A percentile compares a stretch with the other conserved stretches of the same genome.
phyloP scores from a whole-genome alignment of 2,113 vertebrate genomes.

The Lophius piscatorius region DNA sequence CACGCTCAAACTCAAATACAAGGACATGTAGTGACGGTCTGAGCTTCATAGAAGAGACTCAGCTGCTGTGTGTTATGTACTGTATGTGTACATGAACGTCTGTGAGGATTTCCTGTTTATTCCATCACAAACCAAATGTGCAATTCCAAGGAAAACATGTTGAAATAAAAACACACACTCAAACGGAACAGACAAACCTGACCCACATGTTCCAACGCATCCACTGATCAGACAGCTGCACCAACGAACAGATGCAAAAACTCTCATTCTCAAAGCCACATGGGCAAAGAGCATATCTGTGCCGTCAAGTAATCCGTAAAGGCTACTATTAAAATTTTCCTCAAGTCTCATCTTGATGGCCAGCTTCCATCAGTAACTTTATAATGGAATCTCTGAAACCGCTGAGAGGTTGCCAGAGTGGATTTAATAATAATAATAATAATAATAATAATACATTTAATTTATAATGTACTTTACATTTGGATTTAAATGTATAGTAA shows the following conservation, averaged over 20 bases:
- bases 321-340: background rate
- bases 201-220: constrained; percentile 40
- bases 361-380: background rate
- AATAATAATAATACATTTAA: no score
- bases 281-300: constrained; percentile 5
- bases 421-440: no score
- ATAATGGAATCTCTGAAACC: constrained; percentile 2
- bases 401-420: background rate
- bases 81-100: no score
- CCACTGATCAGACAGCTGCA: constrained; percentile 8
- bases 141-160: constrained; percentile 6
- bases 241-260: constrained; percentile 44
- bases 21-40: no score
- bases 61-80: background rate
- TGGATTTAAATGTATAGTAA: background rate
- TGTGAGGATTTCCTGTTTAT: constrained; percentile 22
- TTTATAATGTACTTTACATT: no score
- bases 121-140: background rate
- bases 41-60: no score
- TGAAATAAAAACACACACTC: constrained; percentile 2
- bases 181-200: constrained; percentile 18
- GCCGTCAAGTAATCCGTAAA: constrained; percentile 13
- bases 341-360: background rate
- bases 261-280: constrained; percentile 48
- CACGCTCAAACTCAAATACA: constrained; percentile 37